Percentiles rank a stretch among this genome's conserved stretches.
Conservation (phyloP, 2,888 invertebrate genomes). For the Platycnemis pennipes region DNA sequence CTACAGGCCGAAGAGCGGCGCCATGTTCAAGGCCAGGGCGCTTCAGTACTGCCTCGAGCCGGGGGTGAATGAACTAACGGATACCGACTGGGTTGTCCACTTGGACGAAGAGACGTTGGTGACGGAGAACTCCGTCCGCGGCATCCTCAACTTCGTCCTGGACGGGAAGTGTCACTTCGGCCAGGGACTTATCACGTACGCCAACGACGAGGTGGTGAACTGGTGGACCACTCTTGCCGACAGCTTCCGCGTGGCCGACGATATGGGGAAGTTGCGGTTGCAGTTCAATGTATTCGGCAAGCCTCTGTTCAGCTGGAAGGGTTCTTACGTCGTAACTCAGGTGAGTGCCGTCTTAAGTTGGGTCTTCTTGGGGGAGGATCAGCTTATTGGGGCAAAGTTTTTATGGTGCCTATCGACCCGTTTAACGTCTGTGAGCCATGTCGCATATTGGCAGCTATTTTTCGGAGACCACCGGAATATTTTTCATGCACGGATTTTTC, state of each 20-base stretch:
- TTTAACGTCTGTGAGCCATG: not conserved
- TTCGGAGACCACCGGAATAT: no score
- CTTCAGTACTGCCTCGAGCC: conserved; percentile 97
- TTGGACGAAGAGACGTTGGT: conserved; percentile 97
- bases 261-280: conserved; percentile 96
- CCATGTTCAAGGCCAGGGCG: conserved; percentile 96
- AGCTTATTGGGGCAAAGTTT: not conserved
- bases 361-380: not conserved
- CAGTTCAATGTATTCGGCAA: conserved; percentile 97
- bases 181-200: conserved; percentile 97
- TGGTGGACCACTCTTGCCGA: conserved; percentile 98
- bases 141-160: conserved; percentile 95
- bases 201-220: conserved; percentile 97
- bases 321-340: conserved; percentile 98
- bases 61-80: conserved; percentile 89
- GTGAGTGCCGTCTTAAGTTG: conserved; percentile 79
- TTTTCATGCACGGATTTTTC: no score
- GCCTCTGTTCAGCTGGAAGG: conserved; percentile 98
- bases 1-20: conserved; percentile 94
- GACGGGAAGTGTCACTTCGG: conserved; percentile 98
- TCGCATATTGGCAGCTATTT: no score
- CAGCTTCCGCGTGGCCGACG: conserved; percentile 97
- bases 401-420: not conserved
- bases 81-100: conserved; percentile 98
- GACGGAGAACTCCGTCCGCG: conserved; percentile 94